Evolutionary conservation across 2,888 invertebrate species (phyloP).

Genomic region (Standfussiana lucernea): DNA sequence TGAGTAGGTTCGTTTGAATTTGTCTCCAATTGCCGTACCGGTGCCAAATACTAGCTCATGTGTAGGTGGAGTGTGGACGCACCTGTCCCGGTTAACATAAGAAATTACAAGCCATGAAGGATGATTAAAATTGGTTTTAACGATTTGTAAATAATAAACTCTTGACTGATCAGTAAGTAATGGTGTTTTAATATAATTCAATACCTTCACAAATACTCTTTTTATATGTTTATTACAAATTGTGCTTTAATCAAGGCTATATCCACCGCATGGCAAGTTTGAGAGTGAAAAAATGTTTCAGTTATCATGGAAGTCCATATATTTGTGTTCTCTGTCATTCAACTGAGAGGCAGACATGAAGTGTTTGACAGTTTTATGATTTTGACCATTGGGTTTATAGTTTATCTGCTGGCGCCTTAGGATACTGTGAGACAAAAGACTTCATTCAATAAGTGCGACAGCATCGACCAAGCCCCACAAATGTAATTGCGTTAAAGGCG

Average conservation of each 20-base stretch:
- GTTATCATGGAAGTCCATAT: not conserved
- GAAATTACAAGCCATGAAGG: not conserved
- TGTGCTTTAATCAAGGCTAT: not conserved
- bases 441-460: slow-evolving; percentile 10
- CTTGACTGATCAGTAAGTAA: not conserved
- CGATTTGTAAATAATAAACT: not conserved
- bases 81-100: not conserved
- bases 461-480: slow-evolving; percentile 2
- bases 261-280: not conserved
- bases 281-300: no score
- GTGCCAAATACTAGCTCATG: slow-evolving; percentile 26
- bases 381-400: not conserved
- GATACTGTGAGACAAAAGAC: not conserved
- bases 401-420: not conserved
- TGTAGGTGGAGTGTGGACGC: not conserved
- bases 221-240: not conserved
- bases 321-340: not conserved
- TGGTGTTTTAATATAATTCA: not conserved
- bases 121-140: not conserved
- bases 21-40: slow-evolving; percentile 32
- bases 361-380: not conserved
- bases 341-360: not conserved
- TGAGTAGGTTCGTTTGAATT: slow-evolving; percentile 31
- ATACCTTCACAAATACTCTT: not conserved
- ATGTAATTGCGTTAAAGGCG: slow-evolving; percentile 2